phyloP scores from a whole-genome alignment of 2,113 vertebrate genomes.

The Aegithalos caudatus region DNA sequence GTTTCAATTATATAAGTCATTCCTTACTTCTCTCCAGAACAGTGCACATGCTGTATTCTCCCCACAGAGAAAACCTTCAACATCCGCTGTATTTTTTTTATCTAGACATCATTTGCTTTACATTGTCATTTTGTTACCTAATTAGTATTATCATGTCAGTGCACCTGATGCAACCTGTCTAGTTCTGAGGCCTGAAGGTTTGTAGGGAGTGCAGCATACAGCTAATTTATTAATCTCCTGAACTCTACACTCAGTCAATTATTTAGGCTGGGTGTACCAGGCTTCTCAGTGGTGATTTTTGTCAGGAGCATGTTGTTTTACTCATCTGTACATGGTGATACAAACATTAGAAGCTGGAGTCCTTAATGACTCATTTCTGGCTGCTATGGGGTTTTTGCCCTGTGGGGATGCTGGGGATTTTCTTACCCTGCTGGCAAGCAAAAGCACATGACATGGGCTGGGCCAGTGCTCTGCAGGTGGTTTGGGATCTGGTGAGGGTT shows the following conservation, averaged over 20 bases:
- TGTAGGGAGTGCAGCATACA: background rate
- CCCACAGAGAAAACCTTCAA: background rate
- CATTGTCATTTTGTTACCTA: background rate
- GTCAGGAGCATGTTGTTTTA: background rate
- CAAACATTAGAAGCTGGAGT: background rate
- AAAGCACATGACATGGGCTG: background rate
- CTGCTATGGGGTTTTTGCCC: background rate
- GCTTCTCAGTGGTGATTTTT: background rate
- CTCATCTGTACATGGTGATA: background rate
- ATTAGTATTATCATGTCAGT: background rate
- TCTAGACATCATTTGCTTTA: background rate
- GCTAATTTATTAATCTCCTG: background rate
- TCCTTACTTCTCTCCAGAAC: background rate
- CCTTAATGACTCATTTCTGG: background rate
- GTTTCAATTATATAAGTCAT: conserved; percentile 36
- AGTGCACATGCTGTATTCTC: background rate
- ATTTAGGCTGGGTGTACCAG: background rate
- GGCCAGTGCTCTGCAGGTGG: background rate
- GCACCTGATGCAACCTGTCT: background rate
- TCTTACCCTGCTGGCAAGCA: background rate
- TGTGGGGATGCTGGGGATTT: background rate
- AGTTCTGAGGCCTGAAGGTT: background rate
- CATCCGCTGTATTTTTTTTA: background rate
- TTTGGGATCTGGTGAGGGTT: background rate
- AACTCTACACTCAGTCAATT: background rate